Percentiles rank a stretch among this genome's conserved stretches.
phyloP scores from a whole-genome alignment of 2,113 vertebrate species.

The Serinus canaria region DNA sequence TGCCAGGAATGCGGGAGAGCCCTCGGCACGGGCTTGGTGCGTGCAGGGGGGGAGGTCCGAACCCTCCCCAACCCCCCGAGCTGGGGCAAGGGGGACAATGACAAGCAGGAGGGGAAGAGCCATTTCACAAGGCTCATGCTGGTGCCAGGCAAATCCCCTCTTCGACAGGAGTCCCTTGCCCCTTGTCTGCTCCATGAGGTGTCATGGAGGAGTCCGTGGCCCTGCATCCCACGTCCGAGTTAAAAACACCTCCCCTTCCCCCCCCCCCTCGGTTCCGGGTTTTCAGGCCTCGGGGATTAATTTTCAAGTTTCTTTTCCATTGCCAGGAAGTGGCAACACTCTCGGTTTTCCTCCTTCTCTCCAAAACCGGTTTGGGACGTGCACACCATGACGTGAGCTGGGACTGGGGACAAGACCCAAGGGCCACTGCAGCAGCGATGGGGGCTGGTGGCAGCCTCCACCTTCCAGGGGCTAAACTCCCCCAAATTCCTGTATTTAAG shows the following conservation, averaged over 20 bases:
- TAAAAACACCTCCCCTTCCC: neutral
- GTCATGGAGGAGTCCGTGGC: neutral
- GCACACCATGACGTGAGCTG: neutral
- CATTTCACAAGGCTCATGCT: neutral
- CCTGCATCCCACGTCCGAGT: neutral
- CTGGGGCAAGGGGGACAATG: neutral
- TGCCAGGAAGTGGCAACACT: neutral
- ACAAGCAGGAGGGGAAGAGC: neutral
- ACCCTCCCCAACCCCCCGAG: neutral
- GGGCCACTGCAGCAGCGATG: neutral
- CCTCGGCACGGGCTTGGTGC: neutral
- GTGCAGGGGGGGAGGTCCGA: neutral
- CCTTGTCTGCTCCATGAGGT: fast-evolving
- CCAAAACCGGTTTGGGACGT: neutral
- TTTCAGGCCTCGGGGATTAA: neutral
- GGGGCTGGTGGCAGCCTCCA: neutral
- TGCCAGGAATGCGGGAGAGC: slow-evolving; percentile 47
- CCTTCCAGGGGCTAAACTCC: neutral
- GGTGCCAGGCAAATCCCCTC: neutral
- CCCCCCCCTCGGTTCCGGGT: neutral
- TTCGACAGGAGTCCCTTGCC: neutral
- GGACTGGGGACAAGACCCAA: neutral
- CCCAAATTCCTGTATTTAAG: neutral
- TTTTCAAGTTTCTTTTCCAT: slow-evolving; percentile 21
- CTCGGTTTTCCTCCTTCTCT: slow-evolving; percentile 26